These are phyloP conservation scores for Pseudococcus longispinus DNA, from an alignment of 2,888 invertebrate genomes.

Conservation along the genomic window DNA sequence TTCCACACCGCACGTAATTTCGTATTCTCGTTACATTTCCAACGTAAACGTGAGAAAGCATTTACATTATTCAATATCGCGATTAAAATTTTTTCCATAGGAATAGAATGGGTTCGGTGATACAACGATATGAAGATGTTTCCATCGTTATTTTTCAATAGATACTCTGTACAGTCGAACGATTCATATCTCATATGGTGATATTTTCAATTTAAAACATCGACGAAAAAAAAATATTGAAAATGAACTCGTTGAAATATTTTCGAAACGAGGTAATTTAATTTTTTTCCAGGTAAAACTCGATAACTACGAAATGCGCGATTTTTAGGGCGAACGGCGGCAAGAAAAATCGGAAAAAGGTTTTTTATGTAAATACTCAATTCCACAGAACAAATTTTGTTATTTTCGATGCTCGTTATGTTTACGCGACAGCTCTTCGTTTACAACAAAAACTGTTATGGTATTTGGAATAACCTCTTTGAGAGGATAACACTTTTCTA, in stretches of 20 bases:
- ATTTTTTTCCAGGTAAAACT: slow-evolving; percentile 21
- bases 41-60: neutral
- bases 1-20: neutral
- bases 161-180: neutral
- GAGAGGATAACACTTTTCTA: slow-evolving; percentile 3
- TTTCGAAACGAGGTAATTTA: slow-evolving; percentile 9
- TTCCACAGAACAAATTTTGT: slow-evolving; percentile 32
- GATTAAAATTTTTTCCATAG: neutral
- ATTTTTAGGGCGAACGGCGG: neutral
- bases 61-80: neutral
- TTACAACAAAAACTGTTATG: slow-evolving; percentile 36
- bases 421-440: slow-evolving; percentile 30
- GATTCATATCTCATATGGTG: neutral
- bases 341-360: slow-evolving; percentile 5
- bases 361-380: slow-evolving; percentile 39
- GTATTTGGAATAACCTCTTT: slow-evolving; percentile 28
- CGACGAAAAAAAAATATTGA: neutral
- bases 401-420: slow-evolving; percentile 29
- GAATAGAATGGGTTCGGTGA: neutral
- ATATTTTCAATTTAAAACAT: slow-evolving; percentile 19
- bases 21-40: neutral
- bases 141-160: neutral
- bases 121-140: neutral
- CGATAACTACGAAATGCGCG: neutral
- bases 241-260: slow-evolving; percentile 20